These are phyloP conservation scores for Acanthococcus lagerstroemiae DNA, from an alignment of 2,888 invertebrate species.

Conservation along the genomic window DNA sequence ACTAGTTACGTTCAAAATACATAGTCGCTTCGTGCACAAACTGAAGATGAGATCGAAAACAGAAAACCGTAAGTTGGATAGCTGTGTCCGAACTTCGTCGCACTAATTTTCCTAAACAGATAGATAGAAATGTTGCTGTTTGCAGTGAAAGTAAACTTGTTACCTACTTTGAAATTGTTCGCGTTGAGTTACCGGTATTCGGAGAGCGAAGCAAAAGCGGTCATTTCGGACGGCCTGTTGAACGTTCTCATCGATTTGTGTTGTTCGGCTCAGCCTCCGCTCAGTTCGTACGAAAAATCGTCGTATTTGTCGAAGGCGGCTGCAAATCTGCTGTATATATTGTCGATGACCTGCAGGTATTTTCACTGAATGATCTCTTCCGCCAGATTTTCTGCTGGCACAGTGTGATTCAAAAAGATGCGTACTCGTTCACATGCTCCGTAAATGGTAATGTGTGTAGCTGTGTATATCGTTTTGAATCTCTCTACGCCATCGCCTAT, in stretches of 20 bases:
- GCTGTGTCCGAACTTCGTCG: neutral
- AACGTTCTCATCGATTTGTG: slow-evolving; percentile 17
- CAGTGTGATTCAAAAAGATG: no score
- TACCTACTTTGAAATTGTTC: slow-evolving; percentile 14
- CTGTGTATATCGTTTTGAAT: no score
- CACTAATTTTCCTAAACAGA: neutral
- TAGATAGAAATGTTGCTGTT: neutral
- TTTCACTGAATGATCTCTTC: no score
- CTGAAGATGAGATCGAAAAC: neutral
- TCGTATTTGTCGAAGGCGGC: slow-evolving; percentile 20
- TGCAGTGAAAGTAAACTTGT: slow-evolving; percentile 12
- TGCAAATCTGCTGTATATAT: slow-evolving; percentile 12
- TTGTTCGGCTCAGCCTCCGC: neutral
- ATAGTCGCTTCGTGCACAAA: slow-evolving; percentile 8
- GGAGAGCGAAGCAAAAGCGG: slow-evolving; percentile 2
- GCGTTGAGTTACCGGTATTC: slow-evolving; percentile 19
- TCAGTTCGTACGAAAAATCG: neutral
- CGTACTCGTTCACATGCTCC: no score
- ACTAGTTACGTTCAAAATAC: slow-evolving; percentile 11
- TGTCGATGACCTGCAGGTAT: slow-evolving; percentile 21
- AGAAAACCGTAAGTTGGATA: slow-evolving; percentile 7
- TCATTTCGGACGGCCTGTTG: slow-evolving; percentile 13
- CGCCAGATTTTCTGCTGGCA: no score
- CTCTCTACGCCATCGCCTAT: no score
- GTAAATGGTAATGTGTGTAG: no score